Base-by-base conservation (phyloP, 2,113 vertebrate genomes). In the Cynopterus brachyotis region DNA sequence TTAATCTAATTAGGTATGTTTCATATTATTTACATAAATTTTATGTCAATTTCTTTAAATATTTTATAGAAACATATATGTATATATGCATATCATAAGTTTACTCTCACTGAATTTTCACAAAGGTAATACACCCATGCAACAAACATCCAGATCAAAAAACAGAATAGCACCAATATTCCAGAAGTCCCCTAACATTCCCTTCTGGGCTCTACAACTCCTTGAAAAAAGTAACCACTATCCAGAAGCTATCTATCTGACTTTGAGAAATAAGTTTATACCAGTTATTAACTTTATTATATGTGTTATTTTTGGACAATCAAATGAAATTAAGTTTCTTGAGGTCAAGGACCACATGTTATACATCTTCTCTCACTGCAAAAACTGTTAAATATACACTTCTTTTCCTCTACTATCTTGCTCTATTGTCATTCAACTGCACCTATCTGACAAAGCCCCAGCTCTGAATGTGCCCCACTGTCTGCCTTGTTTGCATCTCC, bases 321-420 rank as follows among this genome's bases (percentile, higher is more conserved):
- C 28, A 92, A 92, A 53, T 88, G 45, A 80, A 82, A 66, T 79
- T 79, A 86, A 81, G 5, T 64, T 64, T 69, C 53, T 92, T 94
- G 16, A 82, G 26, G 26, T 37, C 53, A 80, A 9, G 28, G 17
- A 88, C 55, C 19, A 26, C 40, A 37, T 17, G 6, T 57, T 72
- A 40, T 57, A 47, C 32, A 3, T 84, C 17, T 86, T 87, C 53
- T 84, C 16, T 83, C 26, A 76, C 5, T 55, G 19, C 7, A 84
- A 78, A 55, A 85, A 70, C 4, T 32, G 32, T 45, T 66, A 89
- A 50, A 62, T 83, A 35, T 4, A 26, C 16, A 40, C 5, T 75
- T 6, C 5, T 75, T 6, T 53, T 35, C 12, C 40, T 59, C 40
- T 86, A 35, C 19, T 35, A 24, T 53, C 37, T 37, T 75, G 9